These are phyloP conservation scores for Drosophila kanapiae DNA, from an alignment of 1,140 invertebrate genomes.

Conservation along the genomic window DNA sequence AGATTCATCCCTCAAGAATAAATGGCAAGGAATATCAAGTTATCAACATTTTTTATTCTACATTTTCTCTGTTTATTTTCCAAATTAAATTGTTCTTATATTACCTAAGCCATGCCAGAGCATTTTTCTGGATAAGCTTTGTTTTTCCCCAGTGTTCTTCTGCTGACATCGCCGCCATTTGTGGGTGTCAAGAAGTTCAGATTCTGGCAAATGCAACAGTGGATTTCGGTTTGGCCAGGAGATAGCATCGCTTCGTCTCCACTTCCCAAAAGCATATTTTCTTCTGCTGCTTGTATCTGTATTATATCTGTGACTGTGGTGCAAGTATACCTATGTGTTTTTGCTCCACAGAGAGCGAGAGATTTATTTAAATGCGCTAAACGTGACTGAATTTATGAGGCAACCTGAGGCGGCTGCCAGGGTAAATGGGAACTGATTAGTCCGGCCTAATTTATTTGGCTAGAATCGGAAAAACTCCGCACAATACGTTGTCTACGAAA, in stretches of 20 bases:
- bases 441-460: conserved; percentile 43
- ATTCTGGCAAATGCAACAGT: conserved; percentile 72
- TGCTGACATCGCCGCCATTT: conserved; percentile 60
- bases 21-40: not conserved
- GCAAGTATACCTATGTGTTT: conserved; percentile 10
- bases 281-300: conserved; percentile 11
- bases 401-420: conserved; percentile 40
- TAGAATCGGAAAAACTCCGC: conserved; percentile 17
- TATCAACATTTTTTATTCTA: too few species aligned
- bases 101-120: not conserved
- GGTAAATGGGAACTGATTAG: conserved; percentile 73
- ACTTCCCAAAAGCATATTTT: conserved; percentile 8
- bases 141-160: conserved; percentile 8
- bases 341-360: conserved; percentile 26
- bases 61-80: not conserved
- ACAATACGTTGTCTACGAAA: conserved; percentile 24
- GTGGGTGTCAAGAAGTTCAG: conserved; percentile 81
- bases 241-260: conserved; percentile 56
- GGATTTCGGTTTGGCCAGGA: conserved; percentile 76
- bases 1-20: not conserved
- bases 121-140: not conserved
- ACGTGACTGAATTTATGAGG: conserved; percentile 84
- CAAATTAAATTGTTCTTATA: too few species aligned
- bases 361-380: conserved; percentile 80
- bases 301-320: conserved; percentile 1